These are phyloP conservation scores for Aphrocallistes beatrix DNA, from an alignment of 37 sponge, comb jelly and placozoan species.

Conservation along the genomic window DNA sequence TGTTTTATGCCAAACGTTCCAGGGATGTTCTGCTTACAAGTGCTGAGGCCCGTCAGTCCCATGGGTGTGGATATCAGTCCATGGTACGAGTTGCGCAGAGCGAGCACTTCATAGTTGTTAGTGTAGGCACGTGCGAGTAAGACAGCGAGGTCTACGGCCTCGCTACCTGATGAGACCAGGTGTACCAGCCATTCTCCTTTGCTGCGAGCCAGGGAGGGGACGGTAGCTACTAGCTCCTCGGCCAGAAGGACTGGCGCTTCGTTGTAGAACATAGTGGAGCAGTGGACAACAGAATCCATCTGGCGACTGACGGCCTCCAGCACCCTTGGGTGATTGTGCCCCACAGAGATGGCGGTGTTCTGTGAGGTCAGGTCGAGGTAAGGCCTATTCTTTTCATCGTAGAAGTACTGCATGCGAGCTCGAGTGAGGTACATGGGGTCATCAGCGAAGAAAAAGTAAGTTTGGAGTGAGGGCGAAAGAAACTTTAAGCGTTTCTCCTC, in stretches of 20 bases:
- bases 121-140: not conserved
- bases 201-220: not conserved
- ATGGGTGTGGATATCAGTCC: not conserved
- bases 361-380: not conserved
- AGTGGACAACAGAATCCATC: not conserved
- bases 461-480: not conserved
- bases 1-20: not conserved
- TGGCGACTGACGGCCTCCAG: not conserved
- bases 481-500: not conserved
- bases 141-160: not conserved
- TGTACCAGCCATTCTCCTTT: not conserved
- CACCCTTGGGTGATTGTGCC: not conserved
- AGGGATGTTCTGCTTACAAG: slow-evolving; percentile 2
- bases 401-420: not conserved
- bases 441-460: not conserved
- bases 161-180: not conserved
- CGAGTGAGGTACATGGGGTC: not conserved
- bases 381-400: not conserved
- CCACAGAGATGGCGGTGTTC: not conserved
- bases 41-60: slow-evolving; percentile 9
- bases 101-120: not conserved
- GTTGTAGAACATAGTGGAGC: slow-evolving; percentile 15
- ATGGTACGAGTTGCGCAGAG: slow-evolving; percentile 3
- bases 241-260: not conserved
- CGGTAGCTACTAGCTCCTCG: not conserved